Conservation (phyloP, 2,888 invertebrate genomes). For the Drosophila percnosoma region DNA sequence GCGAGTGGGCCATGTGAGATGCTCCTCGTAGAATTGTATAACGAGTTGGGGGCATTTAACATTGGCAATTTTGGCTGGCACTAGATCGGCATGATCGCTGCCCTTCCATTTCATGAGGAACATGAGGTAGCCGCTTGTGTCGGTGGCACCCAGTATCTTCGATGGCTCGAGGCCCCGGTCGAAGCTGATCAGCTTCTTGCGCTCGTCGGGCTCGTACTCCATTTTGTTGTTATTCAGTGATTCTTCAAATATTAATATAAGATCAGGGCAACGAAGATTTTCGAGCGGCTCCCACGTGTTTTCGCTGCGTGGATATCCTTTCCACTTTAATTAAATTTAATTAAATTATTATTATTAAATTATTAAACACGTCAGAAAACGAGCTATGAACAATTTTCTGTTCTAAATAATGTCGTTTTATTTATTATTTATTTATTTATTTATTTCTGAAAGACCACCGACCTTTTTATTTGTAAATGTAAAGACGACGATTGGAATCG, state of each 20-base stretch:
- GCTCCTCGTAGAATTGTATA: slow-evolving; percentile 95
- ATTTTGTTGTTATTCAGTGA: slow-evolving; percentile 89
- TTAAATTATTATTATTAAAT: too few species aligned
- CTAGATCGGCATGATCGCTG: slow-evolving; percentile 95
- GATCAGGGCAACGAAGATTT: slow-evolving; percentile 95
- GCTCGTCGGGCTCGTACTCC: slow-evolving; percentile 84
- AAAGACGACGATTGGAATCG: too few species aligned
- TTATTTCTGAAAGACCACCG: too few species aligned
- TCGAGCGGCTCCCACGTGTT: slow-evolving; percentile 99
- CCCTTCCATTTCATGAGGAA: slow-evolving; percentile 98
- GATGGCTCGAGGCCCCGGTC: slow-evolving; percentile 93
- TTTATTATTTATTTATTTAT: too few species aligned
- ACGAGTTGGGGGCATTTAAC: slow-evolving; percentile 94
- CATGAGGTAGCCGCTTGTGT: slow-evolving; percentile 95
- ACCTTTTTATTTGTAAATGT: too few species aligned
- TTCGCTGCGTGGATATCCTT: slow-evolving; percentile 93
- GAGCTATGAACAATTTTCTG: too few species aligned
- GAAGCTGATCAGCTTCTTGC: slow-evolving; percentile 87
- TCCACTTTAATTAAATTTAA: slow-evolving; percentile 85
- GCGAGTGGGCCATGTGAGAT: slow-evolving; percentile 93
- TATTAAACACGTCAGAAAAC: too few species aligned
- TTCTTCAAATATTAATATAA: slow-evolving; percentile 94
- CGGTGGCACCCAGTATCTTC: slow-evolving; percentile 94
- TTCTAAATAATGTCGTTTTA: too few species aligned
- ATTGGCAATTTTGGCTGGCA: slow-evolving; percentile 94